Conservation (phyloP, 2,888 invertebrate genomes). For the Brassicogethes aeneus region DNA sequence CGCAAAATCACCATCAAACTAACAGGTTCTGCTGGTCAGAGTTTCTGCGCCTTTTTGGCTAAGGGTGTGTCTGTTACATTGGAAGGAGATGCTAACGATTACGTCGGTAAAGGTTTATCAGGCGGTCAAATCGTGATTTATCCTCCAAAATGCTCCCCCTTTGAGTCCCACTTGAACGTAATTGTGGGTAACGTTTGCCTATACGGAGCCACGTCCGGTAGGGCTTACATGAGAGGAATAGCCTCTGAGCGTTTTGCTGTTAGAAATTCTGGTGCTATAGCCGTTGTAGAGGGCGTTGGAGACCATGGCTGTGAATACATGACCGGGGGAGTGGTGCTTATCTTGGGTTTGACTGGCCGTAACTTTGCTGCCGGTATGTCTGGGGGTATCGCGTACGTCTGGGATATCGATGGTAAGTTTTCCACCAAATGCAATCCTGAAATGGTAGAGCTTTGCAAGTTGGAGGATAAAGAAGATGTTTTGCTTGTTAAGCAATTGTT, state of each 20-base stretch:
- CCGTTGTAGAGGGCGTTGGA: constrained; percentile 96
- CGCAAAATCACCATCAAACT: constrained; percentile 70
- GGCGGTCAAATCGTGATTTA: constrained; percentile 91
- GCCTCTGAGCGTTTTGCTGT: constrained; percentile 98
- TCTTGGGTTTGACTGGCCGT: constrained; percentile 89
- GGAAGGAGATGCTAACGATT: constrained; percentile 97
- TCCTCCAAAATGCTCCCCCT: constrained; percentile 79
- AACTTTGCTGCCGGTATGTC: constrained; percentile 99
- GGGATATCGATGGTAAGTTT: constrained; percentile 81
- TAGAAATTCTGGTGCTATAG: constrained; percentile 91
- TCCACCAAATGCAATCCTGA: constrained; percentile 86
- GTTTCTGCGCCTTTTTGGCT: constrained; percentile 95
- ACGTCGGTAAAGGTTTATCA: constrained; percentile 91
- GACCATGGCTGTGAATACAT: constrained; percentile 99
- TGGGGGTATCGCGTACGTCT: constrained; percentile 85
- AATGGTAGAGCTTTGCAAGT: constrained; percentile 83
- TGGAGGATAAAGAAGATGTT: constrained; percentile 72
- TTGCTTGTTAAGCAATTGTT: constrained; percentile 66
- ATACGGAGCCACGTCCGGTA: constrained; percentile 94
- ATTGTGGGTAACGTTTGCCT: constrained; percentile 97
- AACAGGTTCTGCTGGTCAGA: constrained; percentile 94
- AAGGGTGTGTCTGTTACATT: constrained; percentile 83
- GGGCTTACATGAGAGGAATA: constrained; percentile 81
- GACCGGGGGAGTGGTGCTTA: constrained; percentile 89
- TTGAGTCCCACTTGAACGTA: constrained; percentile 88